Percentiles rank a stretch among this genome's conserved stretches.
Conservation (phyloP, 2,888 invertebrate species). For the Coenonympha glycerion region DNA sequence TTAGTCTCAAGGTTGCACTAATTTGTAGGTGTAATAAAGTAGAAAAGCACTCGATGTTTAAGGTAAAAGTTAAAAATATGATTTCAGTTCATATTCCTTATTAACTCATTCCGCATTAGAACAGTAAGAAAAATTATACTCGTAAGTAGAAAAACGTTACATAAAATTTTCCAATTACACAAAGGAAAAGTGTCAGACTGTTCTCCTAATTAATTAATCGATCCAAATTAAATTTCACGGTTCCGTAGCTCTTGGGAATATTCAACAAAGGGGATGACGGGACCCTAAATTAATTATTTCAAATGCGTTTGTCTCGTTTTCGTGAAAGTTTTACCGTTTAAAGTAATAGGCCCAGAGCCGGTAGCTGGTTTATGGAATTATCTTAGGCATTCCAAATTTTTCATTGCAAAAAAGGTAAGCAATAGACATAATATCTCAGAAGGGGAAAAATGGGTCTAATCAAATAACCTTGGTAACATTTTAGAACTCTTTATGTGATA, state of each 20-base stretch:
- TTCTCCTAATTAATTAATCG: constrained; percentile 31
- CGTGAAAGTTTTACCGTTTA: constrained; percentile 24
- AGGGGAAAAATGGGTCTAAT: no score
- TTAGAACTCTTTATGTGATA: no score
- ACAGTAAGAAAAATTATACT: neutral
- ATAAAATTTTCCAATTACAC: constrained; percentile 12
- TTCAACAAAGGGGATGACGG: constrained; percentile 23
- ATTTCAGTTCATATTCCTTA: no score
- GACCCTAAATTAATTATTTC: constrained; percentile 33
- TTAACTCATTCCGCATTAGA: neutral
- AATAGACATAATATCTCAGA: no score
- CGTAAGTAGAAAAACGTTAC: neutral
- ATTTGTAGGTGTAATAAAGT: no score
- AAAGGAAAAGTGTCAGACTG: constrained; percentile 24
- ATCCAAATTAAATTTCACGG: constrained; percentile 33
- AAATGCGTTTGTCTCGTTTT: constrained; percentile 33
- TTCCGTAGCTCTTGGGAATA: constrained; percentile 28
- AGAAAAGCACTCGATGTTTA: no score
- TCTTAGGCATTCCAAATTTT: no score
- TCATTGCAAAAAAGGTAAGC: no score
- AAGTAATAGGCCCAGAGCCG: neutral
- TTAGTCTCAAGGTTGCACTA: no score
- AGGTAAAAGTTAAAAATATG: no score
- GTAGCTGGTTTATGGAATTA: neutral
- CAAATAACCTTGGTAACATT: no score